Percentiles rank a stretch among this genome's conserved stretches.
phyloP scores from a whole-genome alignment of 2,888 invertebrate genomes.

The Candidula unifasciata region DNA sequence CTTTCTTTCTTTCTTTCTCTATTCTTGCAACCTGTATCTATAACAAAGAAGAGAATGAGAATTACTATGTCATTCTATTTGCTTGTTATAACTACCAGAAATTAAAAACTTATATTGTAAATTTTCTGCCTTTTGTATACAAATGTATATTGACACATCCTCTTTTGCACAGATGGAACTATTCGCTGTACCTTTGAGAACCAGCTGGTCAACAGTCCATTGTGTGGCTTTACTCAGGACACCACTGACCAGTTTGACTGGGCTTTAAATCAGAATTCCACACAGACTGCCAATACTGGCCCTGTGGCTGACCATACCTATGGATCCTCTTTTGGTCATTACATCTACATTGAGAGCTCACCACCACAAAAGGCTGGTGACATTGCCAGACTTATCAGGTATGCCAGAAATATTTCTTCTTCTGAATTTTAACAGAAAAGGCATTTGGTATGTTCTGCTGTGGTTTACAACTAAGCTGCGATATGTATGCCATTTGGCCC shows the following conservation, averaged over 20 bases:
- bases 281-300: conserved; percentile 64
- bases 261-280: conserved; percentile 61
- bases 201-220: conserved; percentile 30
- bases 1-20: too few species aligned
- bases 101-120: too few species aligned
- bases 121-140: neutral
- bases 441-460: too few species aligned
- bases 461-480: too few species aligned
- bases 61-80: too few species aligned
- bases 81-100: too few species aligned
- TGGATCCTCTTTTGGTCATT: conserved; percentile 62
- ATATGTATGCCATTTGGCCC: too few species aligned
- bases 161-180: conserved; percentile 46
- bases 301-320: conserved; percentile 73
- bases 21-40: too few species aligned
- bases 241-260: conserved; percentile 62
- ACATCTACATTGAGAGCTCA: conserved; percentile 72
- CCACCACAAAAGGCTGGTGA: conserved; percentile 81
- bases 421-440: too few species aligned
- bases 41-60: too few species aligned
- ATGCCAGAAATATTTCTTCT: too few species aligned
- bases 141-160: neutral
- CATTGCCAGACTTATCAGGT: conserved; percentile 74
- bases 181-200: conserved; percentile 72
- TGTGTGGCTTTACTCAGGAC: conserved; percentile 60